Percentiles rank a stretch among this genome's conserved stretches.
These are phyloP conservation scores for Pecten maximus DNA, from an alignment of 2,888 invertebrate species.

Conservation along the genomic window DNA sequence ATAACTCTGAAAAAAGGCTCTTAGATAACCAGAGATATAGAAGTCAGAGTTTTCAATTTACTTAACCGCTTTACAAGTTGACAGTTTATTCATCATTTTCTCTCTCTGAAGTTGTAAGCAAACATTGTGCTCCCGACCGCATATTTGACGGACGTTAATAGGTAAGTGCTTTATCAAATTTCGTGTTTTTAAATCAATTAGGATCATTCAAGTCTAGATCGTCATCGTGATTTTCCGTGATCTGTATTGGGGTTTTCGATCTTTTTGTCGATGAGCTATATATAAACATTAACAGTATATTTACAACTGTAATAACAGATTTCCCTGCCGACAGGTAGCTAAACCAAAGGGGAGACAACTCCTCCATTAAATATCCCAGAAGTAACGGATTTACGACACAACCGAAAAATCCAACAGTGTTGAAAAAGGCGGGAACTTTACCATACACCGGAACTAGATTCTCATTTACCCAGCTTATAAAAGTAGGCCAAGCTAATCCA, in stretches of 20 bases:
- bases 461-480: neutral
- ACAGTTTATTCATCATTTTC: too few relatives aligned
- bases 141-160: too few relatives aligned
- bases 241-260: neutral
- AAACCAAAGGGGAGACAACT: neutral
- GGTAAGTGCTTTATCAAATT: too few relatives aligned
- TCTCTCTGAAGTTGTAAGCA: too few relatives aligned
- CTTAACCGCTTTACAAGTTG: too few relatives aligned
- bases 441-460: neutral
- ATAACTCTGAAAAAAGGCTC: too few relatives aligned
- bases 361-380: neutral
- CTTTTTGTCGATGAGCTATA: neutral
- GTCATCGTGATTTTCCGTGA: neutral
- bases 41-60: too few relatives aligned
- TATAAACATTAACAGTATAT: neutral
- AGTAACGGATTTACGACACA: neutral
- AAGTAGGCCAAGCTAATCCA: neutral
- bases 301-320: neutral
- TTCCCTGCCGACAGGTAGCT: neutral
- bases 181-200: too few relatives aligned
- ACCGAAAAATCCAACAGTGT: neutral
- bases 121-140: too few relatives aligned
- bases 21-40: too few relatives aligned
- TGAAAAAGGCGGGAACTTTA: neutral
- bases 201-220: too few relatives aligned